Evolutionary conservation across 2,113 vertebrate species (phyloP), one percentile per base, ranked within the genome.

Genomic region (Dermatemys mawii): DNA sequence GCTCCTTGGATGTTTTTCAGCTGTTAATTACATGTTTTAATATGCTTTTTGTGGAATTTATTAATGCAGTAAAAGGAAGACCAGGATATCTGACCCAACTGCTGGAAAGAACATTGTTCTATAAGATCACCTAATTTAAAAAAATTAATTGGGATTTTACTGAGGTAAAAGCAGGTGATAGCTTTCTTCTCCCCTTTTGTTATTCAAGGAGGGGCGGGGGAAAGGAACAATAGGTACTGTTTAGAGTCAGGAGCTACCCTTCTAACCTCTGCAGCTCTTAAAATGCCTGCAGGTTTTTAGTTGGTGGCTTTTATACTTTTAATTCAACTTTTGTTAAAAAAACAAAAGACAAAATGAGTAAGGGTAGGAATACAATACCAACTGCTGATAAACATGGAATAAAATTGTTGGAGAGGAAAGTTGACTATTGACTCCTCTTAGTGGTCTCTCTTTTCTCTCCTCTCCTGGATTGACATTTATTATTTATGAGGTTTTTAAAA

Each of bases 181-280:
- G 86, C 96, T 97, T 98, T 98, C 95, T 97, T 96, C 97, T 96
- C 95, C 93, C 93, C 94, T 97, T 98, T 98, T 98, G 97, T 98
- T 95, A 95, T 96, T 97, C 87, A 96, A 95, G 95, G n/a, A n/a
- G n/a, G n/a, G 88, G 83, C 60, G 80, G 87, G 63, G 93, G 84
- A 94, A 81, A 88, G 90, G 93, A 97, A 98, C 98, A 98, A 98
- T 98, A 97, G 97, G 87, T 97, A 96, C 95, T 97, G 97, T 98
- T 98, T 98, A 95, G 93, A 97, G 90, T 98, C 86, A 96, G 98
- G 93, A 96, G 91, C 92, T 98, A 96, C 97, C 97, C 96, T 98
- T 97, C 93, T 97, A 98, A 98, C 98, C 98, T 98, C 96, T 97
- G 96, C 97, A 96, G 97, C 97, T 97, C 93, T 97, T 94, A 94